Evolutionary conservation across 2,113 vertebrate species (phyloP).

Genomic region (Sylvietta virens): DNA sequence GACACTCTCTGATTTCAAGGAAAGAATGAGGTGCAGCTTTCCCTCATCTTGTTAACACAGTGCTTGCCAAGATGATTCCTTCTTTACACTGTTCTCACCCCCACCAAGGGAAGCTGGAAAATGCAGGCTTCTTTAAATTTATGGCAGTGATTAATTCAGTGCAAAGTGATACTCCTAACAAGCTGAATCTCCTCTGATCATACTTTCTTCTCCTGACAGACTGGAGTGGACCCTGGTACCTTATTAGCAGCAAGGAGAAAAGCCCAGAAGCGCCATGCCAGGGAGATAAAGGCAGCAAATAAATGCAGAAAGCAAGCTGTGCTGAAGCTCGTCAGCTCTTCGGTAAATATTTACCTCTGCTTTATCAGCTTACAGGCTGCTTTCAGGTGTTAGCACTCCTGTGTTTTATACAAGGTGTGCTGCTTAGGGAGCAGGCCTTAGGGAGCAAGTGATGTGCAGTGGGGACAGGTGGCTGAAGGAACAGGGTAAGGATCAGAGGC

Average conservation of each 20-base stretch:
- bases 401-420: neutral
- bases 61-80: slow-evolving; percentile 21
- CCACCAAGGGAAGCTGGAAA: neutral
- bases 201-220: slow-evolving; percentile 69
- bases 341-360: neutral
- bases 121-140: neutral
- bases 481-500: neutral
- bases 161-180: neutral
- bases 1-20: neutral
- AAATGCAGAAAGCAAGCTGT: slow-evolving; percentile 54
- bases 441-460: neutral
- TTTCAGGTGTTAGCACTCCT: neutral
- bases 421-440: neutral
- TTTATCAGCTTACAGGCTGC: neutral
- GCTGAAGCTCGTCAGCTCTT: slow-evolving; percentile 73
- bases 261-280: slow-evolving; percentile 70
- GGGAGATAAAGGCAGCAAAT: slow-evolving; percentile 54
- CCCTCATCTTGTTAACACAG: neutral
- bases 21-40: neutral
- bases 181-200: neutral
- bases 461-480: neutral
- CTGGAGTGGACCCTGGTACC: slow-evolving; percentile 80
- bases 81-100: neutral
- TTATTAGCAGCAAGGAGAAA: slow-evolving; percentile 75
- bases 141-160: neutral